Evolutionary conservation across 2,888 invertebrate species (phyloP).

Genomic region (Nymphalis c-album): DNA sequence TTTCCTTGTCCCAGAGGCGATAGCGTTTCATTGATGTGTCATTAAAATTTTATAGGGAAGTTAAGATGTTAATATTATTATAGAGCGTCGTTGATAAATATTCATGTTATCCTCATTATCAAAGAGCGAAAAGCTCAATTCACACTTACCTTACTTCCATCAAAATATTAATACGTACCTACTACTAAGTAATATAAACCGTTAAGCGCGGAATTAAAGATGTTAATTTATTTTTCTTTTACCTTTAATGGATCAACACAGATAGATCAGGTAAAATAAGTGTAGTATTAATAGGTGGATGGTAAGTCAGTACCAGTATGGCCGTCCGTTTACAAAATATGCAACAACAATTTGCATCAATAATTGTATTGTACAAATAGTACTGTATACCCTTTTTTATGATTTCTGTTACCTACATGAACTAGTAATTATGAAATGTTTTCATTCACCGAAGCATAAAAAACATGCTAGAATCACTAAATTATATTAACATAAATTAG

Average conservation of each 20-base stretch:
- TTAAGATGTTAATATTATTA: conserved; percentile 17
- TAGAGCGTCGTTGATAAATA: conserved; percentile 18
- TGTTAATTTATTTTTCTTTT: too few species aligned
- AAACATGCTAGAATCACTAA: too few species aligned
- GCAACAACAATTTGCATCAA: neutral
- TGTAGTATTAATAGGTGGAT: too few species aligned
- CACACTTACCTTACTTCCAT: neutral
- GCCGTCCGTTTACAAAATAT: neutral
- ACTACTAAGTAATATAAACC: too few species aligned
- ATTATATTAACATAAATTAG: too few species aligned
- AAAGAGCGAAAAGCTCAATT: conserved; percentile 8
- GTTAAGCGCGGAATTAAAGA: too few species aligned
- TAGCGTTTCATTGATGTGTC: conserved; percentile 20
- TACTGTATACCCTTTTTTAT: neutral
- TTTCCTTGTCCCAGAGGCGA: conserved; percentile 2
- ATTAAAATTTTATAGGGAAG: conserved; percentile 14
- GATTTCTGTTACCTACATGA: neutral
- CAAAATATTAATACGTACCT: too few species aligned
- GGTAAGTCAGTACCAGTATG: too few species aligned
- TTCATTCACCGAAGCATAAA: too few species aligned
- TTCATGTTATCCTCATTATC: conserved; percentile 15
- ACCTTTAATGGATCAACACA: too few species aligned
- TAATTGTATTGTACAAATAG: conserved; percentile 2
- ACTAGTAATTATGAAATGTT: too few species aligned
- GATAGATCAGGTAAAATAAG: too few species aligned